A percentile compares a stretch with the other conserved stretches of the same genome.
phyloP scores from a whole-genome alignment of 2,888 invertebrate genomes.

The Melanostoma scalare region DNA sequence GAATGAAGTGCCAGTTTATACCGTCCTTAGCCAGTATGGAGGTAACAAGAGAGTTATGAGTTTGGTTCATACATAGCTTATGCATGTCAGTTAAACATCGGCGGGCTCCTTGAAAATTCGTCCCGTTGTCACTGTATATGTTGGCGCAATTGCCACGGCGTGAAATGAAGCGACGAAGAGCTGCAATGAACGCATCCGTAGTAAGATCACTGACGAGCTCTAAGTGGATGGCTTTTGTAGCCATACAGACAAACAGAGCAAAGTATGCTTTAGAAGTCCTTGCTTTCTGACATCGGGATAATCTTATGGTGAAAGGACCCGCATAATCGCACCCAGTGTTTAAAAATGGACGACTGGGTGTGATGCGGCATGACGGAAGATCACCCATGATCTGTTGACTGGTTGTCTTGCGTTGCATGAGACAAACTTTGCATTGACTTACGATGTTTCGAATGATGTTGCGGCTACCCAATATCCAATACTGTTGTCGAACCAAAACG shows the following conservation, averaged over 20 bases:
- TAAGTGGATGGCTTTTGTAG: constrained; percentile 54
- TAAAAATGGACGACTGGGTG: constrained; percentile 27
- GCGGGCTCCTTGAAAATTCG: constrained; percentile 61
- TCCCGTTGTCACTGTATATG: constrained; percentile 63
- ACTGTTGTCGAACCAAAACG: constrained; percentile 37
- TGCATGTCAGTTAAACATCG: constrained; percentile 57
- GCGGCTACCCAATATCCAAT: constrained; percentile 55
- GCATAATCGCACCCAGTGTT: constrained; percentile 50
- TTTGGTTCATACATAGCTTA: constrained; percentile 28
- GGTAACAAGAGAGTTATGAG: constrained; percentile 44
- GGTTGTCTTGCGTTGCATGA: constrained; percentile 47
- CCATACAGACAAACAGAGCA: constrained; percentile 58
- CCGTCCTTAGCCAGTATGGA: constrained; percentile 47
- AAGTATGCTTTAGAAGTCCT: constrained; percentile 38
- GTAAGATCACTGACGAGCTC: constrained; percentile 52
- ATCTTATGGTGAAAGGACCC: constrained; percentile 50
- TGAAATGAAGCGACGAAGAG: constrained; percentile 50
- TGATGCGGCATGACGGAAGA: constrained; percentile 28
- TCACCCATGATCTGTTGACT: constrained; percentile 53
- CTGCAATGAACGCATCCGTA: constrained; percentile 60
- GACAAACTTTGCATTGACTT: constrained; percentile 43
- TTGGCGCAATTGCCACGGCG: constrained; percentile 44
- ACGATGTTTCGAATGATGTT: constrained; percentile 49
- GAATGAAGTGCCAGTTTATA: constrained; percentile 62
- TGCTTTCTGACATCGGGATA: constrained; percentile 19